Conservation (phyloP, 2,113 vertebrate species). For the Agapornis roseicollis region DNA sequence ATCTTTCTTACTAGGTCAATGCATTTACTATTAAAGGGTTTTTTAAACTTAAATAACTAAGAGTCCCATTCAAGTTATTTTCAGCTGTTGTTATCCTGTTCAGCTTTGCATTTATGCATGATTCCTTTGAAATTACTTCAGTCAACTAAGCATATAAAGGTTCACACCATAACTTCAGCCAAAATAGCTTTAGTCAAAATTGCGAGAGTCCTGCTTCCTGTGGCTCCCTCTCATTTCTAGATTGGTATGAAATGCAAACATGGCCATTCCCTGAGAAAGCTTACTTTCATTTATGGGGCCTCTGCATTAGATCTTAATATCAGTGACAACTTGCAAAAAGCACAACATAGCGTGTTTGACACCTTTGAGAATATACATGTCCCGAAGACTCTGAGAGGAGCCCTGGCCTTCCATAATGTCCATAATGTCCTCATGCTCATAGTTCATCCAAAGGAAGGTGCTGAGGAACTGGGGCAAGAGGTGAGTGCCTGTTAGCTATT, state of each 20-base stretch:
- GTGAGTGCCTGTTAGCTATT: background rate
- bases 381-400: background rate
- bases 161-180: background rate
- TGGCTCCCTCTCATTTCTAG: background rate
- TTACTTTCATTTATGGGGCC: background rate
- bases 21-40: background rate
- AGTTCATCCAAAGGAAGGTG: background rate
- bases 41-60: background rate
- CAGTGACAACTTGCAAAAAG: background rate
- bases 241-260: background rate
- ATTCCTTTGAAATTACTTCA: background rate
- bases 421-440: background rate
- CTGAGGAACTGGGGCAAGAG: fast-evolving
- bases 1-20: background rate
- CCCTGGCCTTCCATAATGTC: background rate
- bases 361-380: fast-evolving
- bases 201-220: background rate
- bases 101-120: background rate
- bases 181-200: background rate
- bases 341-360: fast-evolving
- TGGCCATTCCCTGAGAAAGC: background rate
- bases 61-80: background rate
- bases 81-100: background rate
- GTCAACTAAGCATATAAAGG: background rate
- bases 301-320: background rate